Percentiles rank a stretch among this genome's conserved stretches.
These are phyloP conservation scores for Cheilosia soror DNA, from an alignment of 2,888 invertebrate genomes.

Conservation along the genomic window DNA sequence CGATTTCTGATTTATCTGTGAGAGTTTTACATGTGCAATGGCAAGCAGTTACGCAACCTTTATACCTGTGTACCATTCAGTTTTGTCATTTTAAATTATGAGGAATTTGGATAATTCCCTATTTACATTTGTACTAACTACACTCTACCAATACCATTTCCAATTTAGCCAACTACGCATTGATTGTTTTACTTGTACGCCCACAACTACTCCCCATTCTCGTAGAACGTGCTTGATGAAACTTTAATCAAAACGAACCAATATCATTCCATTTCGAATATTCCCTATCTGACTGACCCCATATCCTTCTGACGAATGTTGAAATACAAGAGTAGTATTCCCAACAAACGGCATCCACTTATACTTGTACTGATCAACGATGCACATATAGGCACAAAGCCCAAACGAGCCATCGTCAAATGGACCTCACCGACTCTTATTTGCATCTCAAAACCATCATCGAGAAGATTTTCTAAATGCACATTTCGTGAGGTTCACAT, in stretches of 20 bases:
- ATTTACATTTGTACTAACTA: too few relatives aligned
- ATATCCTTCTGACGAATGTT: background rate
- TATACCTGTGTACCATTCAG: too few relatives aligned
- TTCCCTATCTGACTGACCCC: background rate
- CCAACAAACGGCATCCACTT: background rate
- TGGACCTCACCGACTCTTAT: background rate
- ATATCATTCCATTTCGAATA: background rate
- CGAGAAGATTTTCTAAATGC: constrained; percentile 1
- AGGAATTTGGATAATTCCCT: too few relatives aligned
- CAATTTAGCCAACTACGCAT: too few relatives aligned
- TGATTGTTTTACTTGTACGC: too few relatives aligned
- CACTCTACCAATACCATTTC: too few relatives aligned
- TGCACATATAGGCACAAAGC: background rate
- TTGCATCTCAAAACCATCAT: constrained; percentile 26
- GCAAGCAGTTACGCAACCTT: too few relatives aligned
- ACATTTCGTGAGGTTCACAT: background rate
- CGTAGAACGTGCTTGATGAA: background rate
- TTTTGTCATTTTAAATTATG: too few relatives aligned
- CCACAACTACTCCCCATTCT: background rate
- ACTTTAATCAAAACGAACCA: constrained; percentile 6
- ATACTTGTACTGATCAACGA: background rate
- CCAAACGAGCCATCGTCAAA: background rate
- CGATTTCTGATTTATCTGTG: too few relatives aligned
- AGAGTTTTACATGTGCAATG: too few relatives aligned
- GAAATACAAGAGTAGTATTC: constrained; percentile 27